Conservation (phyloP, 2,113 vertebrate species). For the Balaeniceps rex region DNA sequence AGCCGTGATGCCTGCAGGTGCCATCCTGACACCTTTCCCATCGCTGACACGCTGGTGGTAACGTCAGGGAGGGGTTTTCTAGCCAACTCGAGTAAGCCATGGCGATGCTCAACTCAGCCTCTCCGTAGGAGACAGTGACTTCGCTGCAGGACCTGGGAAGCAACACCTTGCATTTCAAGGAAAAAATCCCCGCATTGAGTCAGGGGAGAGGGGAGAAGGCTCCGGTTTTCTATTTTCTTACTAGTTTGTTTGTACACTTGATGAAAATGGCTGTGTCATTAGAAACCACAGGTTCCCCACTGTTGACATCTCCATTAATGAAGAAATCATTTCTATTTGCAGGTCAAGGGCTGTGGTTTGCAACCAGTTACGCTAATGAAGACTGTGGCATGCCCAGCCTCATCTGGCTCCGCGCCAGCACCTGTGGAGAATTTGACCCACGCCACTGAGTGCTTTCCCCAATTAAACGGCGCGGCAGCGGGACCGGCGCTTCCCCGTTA, state of each 20-base stretch:
- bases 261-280: conserved; percentile 35
- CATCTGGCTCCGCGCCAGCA: background rate
- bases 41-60: fast-evolving
- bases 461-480: background rate
- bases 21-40: background rate
- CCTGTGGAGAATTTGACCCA: conserved; percentile 8
- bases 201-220: background rate
- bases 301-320: conserved; percentile 40
- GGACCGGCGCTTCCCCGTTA: background rate
- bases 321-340: conserved; percentile 32
- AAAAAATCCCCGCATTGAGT: fast-evolving
- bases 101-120: background rate
- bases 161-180: background rate
- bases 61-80: background rate
- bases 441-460: conserved; percentile 1
- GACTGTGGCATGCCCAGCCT: conserved; percentile 54
- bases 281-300: conserved; percentile 41
- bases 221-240: background rate
- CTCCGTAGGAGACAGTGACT: background rate
- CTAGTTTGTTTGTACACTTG: background rate
- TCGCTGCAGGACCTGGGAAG: background rate
- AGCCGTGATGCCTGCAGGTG: fast-evolving
- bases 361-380: conserved; percentile 53
- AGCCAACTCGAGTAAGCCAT: fast-evolving
- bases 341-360: conserved; percentile 55